These are phyloP conservation scores for Cephus nigrinus DNA, from an alignment of 2,888 invertebrate species.

Conservation along the genomic window DNA sequence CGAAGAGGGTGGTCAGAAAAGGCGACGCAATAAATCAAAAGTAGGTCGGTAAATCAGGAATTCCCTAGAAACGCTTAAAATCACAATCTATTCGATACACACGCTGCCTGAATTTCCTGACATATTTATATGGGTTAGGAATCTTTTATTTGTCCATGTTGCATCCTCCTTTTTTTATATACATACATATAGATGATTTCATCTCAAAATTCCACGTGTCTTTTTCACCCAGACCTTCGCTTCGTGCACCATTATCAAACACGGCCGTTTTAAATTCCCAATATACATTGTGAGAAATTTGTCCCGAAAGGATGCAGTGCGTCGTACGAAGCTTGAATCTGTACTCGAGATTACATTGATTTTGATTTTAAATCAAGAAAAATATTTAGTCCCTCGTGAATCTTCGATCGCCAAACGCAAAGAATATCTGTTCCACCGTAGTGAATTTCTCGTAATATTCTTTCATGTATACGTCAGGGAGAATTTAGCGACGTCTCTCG, in stretches of 20 bases:
- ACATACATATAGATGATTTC: neutral
- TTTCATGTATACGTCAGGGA: neutral
- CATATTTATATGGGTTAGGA: neutral
- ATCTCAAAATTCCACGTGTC: neutral
- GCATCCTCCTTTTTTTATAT: neutral
- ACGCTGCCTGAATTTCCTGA: neutral
- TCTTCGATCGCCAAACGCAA: neutral
- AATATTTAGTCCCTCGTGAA: neutral
- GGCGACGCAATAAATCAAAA: neutral
- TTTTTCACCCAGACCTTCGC: neutral
- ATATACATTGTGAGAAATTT: neutral
- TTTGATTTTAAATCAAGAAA: neutral
- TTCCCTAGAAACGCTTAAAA: neutral
- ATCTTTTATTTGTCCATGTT: neutral
- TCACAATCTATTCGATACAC: neutral
- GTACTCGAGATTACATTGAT: neutral
- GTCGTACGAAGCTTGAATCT: neutral
- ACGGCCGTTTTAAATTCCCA: neutral
- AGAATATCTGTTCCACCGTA: neutral
- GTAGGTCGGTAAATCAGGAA: neutral
- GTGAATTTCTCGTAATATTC: neutral
- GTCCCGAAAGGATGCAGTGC: neutral
- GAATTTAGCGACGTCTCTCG: neutral
- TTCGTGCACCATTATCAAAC: neutral
- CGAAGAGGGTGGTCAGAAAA: neutral